Conservation (phyloP, 2,113 vertebrate species). For the Ochotona curzoniae region DNA sequence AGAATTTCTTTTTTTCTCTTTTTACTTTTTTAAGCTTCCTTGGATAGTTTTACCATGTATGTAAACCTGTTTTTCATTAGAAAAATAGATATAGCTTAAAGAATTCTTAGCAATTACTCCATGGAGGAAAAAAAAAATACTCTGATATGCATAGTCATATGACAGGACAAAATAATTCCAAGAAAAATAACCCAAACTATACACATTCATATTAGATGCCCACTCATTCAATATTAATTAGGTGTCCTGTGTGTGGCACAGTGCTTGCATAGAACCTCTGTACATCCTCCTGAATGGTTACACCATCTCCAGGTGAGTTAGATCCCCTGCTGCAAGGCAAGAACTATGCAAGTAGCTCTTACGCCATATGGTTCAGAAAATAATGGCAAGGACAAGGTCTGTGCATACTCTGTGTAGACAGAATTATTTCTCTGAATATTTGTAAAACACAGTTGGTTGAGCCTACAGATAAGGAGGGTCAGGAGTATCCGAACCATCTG, state of each 20-base stretch:
- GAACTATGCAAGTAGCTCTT: background rate
- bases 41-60: background rate
- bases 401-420: background rate
- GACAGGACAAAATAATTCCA: slow-evolving; percentile 9
- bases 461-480: background rate
- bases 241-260: too few species aligned
- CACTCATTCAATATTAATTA: background rate
- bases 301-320: background rate
- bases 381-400: background rate
- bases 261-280: background rate
- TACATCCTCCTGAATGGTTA: background rate
- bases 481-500: background rate
- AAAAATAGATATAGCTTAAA: slow-evolving; percentile 30
- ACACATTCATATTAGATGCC: background rate
- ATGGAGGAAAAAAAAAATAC: slow-evolving; percentile 19
- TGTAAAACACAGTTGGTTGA: background rate
- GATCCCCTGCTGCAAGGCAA: background rate
- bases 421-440: background rate
- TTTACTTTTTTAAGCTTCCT: background rate
- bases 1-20: background rate
- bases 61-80: slow-evolving; percentile 1
- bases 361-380: background rate
- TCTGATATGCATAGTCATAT: background rate
- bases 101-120: background rate
- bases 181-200: background rate